Conservation (phyloP, 2,888 invertebrate species). For the Tetramorium bicarinatum region DNA sequence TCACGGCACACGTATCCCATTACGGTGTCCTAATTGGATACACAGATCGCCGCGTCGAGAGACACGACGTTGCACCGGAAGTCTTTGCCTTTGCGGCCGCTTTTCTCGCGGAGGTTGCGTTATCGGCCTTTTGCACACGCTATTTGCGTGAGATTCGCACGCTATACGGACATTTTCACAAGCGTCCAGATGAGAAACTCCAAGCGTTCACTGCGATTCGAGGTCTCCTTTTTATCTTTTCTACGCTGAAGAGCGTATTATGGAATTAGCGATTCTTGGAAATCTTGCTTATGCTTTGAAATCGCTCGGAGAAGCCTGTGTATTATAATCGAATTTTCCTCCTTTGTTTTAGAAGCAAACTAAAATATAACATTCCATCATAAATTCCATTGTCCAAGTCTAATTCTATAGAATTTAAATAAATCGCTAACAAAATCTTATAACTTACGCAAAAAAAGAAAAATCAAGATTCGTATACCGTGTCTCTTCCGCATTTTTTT, state of each 20-base stretch:
- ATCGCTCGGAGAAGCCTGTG: background rate
- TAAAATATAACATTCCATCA: background rate
- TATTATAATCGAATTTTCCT: background rate
- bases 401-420: background rate
- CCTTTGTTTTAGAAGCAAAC: background rate
- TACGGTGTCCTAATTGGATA: slow-evolving; percentile 11
- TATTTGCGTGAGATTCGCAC: background rate
- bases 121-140: background rate
- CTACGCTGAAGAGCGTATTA: background rate
- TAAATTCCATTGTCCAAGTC: background rate
- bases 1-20: slow-evolving; percentile 4
- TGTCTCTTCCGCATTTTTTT: too few relatives aligned
- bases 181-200: background rate
- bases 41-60: background rate
- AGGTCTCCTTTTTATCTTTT: background rate
- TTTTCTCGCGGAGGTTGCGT: background rate
- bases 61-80: background rate
- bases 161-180: background rate
- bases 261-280: background rate
- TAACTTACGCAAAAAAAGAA: background rate
- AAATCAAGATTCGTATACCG: background rate
- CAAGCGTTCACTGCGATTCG: background rate
- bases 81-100: background rate
- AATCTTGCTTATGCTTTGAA: background rate
- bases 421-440: background rate